Evolutionary conservation across 2,797 vertebrate genomes (phyloP).

Genomic region (Ctenopoma kingsleyae): DNA sequence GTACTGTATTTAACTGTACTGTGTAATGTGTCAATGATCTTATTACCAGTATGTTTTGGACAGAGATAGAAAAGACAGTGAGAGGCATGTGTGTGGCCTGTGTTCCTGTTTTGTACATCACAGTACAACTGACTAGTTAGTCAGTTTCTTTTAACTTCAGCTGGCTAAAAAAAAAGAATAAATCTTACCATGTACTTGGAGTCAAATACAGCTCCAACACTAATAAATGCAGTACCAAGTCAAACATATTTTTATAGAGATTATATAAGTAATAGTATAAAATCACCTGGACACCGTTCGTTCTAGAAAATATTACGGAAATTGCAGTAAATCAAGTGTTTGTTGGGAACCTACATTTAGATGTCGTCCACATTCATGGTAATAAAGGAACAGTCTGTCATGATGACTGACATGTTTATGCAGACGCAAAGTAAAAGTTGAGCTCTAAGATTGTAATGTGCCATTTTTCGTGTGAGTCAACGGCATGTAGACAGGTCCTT

Average conservation of each 20-base stretch:
- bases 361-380: not conserved
- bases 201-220: too few species aligned
- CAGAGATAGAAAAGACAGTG: too few species aligned
- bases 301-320: not conserved
- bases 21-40: too few species aligned
- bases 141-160: too few species aligned
- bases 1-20: too few species aligned
- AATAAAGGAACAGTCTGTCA: constrained; percentile 7
- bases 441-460: not conserved
- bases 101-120: too few species aligned
- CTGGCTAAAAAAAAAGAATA: too few species aligned
- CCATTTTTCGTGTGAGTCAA: constrained; percentile 14
- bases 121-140: too few species aligned
- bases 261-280: not conserved
- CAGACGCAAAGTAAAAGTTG: constrained; percentile 7
- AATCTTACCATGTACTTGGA: too few species aligned
- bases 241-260: not conserved
- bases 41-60: too few species aligned
- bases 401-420: not conserved
- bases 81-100: too few species aligned
- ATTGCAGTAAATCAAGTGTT: not conserved
- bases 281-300: not conserved
- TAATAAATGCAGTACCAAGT: not conserved
- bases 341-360: too few species aligned
- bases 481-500: constrained; percentile 1